A percentile compares a stretch with the other conserved stretches of the same genome.
Conservation (phyloP, 2,113 vertebrate genomes). For the Gymnogyps californianus region DNA sequence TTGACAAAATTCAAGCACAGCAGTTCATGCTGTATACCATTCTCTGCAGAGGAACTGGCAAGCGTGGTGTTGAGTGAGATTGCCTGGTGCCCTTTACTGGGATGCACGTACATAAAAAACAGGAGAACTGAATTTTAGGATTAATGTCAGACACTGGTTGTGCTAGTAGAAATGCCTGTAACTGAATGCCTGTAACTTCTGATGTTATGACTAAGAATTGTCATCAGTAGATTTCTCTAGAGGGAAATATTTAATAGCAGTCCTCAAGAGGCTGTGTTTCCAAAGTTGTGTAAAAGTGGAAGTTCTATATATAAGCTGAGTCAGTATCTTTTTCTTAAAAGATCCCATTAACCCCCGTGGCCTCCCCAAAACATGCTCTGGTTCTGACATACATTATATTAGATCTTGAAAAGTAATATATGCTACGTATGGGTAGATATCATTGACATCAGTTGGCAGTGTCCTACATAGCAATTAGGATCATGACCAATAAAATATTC, state of each 20-base stretch:
- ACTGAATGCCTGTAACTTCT: neutral
- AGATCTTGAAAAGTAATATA: neutral
- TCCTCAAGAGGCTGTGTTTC: neutral
- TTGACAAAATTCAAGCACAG: neutral
- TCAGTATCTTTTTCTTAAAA: neutral
- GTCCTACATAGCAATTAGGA: neutral
- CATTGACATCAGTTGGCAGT: neutral
- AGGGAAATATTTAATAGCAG: neutral
- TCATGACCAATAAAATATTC: neutral
- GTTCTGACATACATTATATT: neutral
- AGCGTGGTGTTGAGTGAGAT: neutral
- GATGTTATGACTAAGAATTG: neutral
- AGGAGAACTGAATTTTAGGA: neutral
- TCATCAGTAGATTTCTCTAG: neutral
- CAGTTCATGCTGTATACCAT: neutral
- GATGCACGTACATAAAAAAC: rapidly evolving
- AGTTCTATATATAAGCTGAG: neutral
- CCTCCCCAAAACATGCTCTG: neutral
- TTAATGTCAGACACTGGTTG: neutral
- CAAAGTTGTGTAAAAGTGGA: neutral
- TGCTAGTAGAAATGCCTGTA: neutral
- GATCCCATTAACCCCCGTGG: neutral
- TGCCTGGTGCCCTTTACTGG: neutral
- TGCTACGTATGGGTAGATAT: neutral
- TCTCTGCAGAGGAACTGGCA: neutral